Evolutionary conservation across 2,888 invertebrate genomes (phyloP).

Genomic region (Calliphora vomitoria): DNA sequence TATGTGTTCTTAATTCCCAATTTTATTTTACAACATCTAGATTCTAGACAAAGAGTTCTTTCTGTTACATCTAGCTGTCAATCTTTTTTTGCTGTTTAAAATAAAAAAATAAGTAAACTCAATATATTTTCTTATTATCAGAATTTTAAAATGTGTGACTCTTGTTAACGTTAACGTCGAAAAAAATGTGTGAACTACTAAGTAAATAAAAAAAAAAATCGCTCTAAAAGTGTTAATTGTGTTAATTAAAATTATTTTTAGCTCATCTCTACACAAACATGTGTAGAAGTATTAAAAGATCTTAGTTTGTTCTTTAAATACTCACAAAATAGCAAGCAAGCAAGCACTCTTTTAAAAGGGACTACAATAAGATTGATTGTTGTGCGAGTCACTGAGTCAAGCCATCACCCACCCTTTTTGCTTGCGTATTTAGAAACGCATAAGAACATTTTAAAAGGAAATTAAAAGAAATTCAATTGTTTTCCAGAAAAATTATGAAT

Average conservation of each 20-base stretch:
- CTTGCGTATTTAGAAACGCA: not conserved
- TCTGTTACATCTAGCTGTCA: constrained; percentile 39
- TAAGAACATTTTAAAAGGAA: constrained; percentile 46
- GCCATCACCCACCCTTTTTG: constrained; percentile 27
- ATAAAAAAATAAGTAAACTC: not conserved
- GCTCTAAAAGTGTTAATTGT: constrained; percentile 62
- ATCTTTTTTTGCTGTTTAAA: constrained; percentile 14
- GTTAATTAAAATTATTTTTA: constrained; percentile 73
- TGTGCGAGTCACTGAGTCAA: constrained; percentile 28
- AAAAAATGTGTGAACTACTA: constrained; percentile 43
- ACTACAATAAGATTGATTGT: constrained; percentile 62
- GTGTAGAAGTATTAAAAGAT: not conserved
- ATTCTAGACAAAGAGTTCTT: constrained; percentile 15
- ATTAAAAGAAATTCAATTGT: constrained; percentile 47
- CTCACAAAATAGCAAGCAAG: not conserved
- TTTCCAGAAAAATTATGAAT: constrained; percentile 27
- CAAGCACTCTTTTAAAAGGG: not conserved
- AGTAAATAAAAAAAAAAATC: constrained; percentile 1
- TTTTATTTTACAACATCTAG: not conserved
- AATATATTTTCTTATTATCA: not conserved
- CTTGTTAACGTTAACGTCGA: constrained; percentile 1
- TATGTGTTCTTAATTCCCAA: constrained; percentile 24
- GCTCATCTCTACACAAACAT: constrained; percentile 25
- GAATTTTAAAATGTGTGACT: not conserved
- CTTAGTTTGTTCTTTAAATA: not conserved